Percentiles rank a stretch among this genome's conserved stretches.
Evolutionary conservation across 2,888 invertebrate genomes (phyloP).

Genomic region (Drosophila mayaguana): DNA sequence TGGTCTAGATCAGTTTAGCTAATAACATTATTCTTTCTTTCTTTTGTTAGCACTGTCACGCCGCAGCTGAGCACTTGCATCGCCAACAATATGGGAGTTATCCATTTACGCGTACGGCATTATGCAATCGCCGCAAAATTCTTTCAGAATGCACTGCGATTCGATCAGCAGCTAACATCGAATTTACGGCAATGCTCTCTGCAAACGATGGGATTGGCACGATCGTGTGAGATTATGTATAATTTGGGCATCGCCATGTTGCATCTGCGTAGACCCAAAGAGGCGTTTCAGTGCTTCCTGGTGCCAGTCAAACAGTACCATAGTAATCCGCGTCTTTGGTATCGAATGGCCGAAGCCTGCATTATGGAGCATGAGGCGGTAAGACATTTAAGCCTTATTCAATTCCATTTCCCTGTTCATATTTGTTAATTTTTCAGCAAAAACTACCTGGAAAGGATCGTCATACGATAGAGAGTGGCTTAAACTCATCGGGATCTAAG

Average conservation of each 20-base stretch:
- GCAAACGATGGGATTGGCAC: slow-evolving; percentile 82
- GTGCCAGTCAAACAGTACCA: slow-evolving; percentile 94
- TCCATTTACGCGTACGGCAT: slow-evolving; percentile 84
- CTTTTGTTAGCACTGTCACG: slow-evolving; percentile 69
- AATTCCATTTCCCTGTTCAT: not conserved
- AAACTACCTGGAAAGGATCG: slow-evolving; percentile 59
- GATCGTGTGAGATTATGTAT: slow-evolving; percentile 84
- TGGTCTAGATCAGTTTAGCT: not conserved
- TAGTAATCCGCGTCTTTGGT: slow-evolving; percentile 95
- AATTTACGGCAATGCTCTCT: slow-evolving; percentile 77
- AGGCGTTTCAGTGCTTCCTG: slow-evolving; percentile 96
- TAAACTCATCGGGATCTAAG: slow-evolving; percentile 35
- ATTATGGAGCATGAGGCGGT: slow-evolving; percentile 88
- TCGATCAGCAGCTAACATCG: slow-evolving; percentile 81
- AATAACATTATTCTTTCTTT: not conserved
- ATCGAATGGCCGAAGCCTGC: slow-evolving; percentile 96
- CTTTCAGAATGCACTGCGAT: slow-evolving; percentile 84
- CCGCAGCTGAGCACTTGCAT: slow-evolving; percentile 83
- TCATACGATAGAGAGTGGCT: slow-evolving; percentile 34
- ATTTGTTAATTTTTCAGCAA: slow-evolving; percentile 22
- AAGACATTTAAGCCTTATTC: slow-evolving; percentile 31
- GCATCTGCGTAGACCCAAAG: slow-evolving; percentile 91
- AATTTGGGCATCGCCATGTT: slow-evolving; percentile 89
- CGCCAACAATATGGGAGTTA: slow-evolving; percentile 85
- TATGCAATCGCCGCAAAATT: slow-evolving; percentile 85